Percentiles rank a stretch among this genome's conserved stretches.
These are phyloP conservation scores for Trididemnum miniatum DNA, from an alignment of 23 tunicate genomes.

Conservation along the genomic window DNA sequence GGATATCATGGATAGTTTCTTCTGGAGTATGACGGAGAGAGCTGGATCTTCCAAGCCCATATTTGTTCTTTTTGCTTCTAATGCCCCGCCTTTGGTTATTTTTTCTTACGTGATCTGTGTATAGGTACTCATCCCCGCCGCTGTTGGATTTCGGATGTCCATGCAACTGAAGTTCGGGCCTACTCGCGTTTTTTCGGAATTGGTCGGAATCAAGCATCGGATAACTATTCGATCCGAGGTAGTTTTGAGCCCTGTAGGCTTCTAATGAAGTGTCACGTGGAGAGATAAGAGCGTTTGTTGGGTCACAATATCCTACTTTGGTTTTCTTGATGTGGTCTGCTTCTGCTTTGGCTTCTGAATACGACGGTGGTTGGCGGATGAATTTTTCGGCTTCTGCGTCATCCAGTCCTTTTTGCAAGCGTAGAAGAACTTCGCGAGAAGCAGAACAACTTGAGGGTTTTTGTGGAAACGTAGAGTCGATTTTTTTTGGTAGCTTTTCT, in stretches of 20 bases:
- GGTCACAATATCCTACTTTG: neutral
- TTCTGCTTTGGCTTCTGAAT: neutral
- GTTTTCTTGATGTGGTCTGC: neutral
- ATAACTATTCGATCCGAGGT: neutral
- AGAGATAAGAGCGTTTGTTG: neutral
- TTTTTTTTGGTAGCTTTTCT: neutral
- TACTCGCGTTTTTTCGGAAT: neutral
- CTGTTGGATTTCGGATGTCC: slow-evolving; percentile 84
- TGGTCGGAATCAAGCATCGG: neutral
- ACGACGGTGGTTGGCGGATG: neutral
- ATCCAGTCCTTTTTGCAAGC: neutral
- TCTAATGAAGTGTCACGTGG: neutral
- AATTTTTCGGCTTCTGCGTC: neutral
- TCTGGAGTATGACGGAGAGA: slow-evolving; percentile 40
- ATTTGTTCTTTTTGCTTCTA: slow-evolving; percentile 30
- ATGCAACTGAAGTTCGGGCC: slow-evolving; percentile 9
- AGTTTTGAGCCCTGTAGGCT: neutral
- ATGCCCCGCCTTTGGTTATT: slow-evolving; percentile 20
- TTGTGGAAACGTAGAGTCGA: neutral
- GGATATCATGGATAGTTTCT: neutral
- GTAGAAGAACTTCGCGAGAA: slow-evolving; percentile 3
- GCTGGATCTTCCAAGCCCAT: slow-evolving; percentile 3
- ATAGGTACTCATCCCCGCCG: slow-evolving; percentile 68
- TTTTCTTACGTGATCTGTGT: slow-evolving; percentile 37
- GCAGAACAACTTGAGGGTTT: neutral